A percentile compares a stretch with the other conserved stretches of the same genome.
phyloP scores from a whole-genome alignment of 2,113 vertebrate genomes.

The Pyrgilauda ruficollis region DNA sequence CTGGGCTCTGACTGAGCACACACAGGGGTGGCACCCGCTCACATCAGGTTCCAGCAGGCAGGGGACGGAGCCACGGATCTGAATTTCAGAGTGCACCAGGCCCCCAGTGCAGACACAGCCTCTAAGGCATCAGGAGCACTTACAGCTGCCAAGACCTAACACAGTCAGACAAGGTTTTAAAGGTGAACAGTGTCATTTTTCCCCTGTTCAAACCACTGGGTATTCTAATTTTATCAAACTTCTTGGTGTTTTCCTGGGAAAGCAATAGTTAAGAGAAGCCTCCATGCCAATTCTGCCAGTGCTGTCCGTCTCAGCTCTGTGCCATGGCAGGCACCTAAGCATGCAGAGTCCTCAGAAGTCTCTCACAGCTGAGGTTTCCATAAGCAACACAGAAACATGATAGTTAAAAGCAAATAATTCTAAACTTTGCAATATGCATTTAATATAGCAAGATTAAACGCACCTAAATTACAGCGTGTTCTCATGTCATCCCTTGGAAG shows the following conservation, averaged over 20 bases:
- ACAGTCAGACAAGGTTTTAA: not conserved
- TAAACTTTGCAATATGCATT: constrained; percentile 47
- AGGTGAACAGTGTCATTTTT: not conserved
- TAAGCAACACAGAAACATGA: not conserved
- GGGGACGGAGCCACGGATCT: not conserved
- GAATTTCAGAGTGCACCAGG: not conserved
- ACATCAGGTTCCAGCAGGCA: accelerated
- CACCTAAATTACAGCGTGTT: constrained; percentile 43
- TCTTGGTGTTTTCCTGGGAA: not conserved
- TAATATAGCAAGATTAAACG: constrained; percentile 30
- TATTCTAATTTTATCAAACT: not conserved
- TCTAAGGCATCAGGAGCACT: not conserved
- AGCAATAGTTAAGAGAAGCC: not conserved
- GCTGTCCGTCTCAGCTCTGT: not conserved
- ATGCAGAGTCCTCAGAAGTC: not conserved
- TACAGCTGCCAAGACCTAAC: not conserved
- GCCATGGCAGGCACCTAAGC: not conserved
- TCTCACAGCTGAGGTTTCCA: not conserved
- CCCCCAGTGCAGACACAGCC: not conserved
- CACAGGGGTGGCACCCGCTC: accelerated
- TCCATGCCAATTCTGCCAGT: not conserved
- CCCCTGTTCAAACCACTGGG: not conserved
- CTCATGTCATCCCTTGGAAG: constrained; percentile 20
- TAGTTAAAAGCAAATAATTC: not conserved
- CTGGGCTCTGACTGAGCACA: not conserved